Percentiles rank a stretch among this genome's conserved stretches.
These are phyloP conservation scores for Rhinichthys osculus DNA, from an alignment of 2,797 vertebrate genomes.

Conservation along the genomic window DNA sequence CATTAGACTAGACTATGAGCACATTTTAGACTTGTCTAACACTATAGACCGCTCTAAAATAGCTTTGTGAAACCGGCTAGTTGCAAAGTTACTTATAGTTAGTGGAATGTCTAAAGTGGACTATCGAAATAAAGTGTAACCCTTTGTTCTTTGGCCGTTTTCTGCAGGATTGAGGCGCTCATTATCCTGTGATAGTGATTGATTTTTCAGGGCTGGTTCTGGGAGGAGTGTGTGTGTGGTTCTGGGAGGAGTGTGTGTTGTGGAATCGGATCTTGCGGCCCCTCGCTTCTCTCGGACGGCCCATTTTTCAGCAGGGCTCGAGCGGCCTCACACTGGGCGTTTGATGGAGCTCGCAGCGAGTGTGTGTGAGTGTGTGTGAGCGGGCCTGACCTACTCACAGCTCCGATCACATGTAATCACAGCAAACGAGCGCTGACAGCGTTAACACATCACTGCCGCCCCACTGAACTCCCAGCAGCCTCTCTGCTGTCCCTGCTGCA, in stretches of 20 bases:
- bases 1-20: too few species aligned
- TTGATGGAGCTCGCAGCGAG: conserved; percentile 91
- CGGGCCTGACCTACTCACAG: conserved; percentile 83
- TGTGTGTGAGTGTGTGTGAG: conserved; percentile 76
- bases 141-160: background rate
- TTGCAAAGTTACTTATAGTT: too few species aligned
- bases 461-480: conserved; percentile 18
- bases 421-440: conserved; percentile 79
- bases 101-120: too few species aligned
- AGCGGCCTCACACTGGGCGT: conserved; percentile 82
- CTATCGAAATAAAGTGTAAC: too few species aligned
- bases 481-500: conserved; percentile 17
- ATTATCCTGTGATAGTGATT: background rate
- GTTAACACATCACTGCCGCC: conserved; percentile 65
- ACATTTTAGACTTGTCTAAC: too few species aligned
- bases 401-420: conserved; percentile 82
- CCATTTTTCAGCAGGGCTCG: conserved; percentile 57
- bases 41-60: too few species aligned
- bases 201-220: background rate
- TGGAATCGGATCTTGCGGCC: conserved; percentile 35
- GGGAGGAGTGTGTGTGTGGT: background rate
- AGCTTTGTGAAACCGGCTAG: too few species aligned
- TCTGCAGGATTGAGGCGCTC: background rate
- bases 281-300: background rate
- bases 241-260: background rate